Evolutionary conservation across 2,888 invertebrate species (phyloP), one percentile per base, ranked within the genome.

Genomic region (Autographa gamma): DNA sequence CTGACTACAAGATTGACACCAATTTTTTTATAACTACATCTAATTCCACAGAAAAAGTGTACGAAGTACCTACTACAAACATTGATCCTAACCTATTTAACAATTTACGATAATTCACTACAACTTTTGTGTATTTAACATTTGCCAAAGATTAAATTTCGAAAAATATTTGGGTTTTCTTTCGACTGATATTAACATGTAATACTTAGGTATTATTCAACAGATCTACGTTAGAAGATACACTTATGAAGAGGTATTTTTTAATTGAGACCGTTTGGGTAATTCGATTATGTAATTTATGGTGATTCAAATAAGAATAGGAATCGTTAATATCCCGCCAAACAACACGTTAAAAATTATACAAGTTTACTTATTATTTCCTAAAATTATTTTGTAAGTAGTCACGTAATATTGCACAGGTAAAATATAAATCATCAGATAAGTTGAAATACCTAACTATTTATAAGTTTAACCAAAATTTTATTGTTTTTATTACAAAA

Each of bases 151-250:
- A 16, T 14, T 43, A 14, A 16, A 48, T 48, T 48, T 48, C 48
- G 48, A 48, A 48, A 48, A 48, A 48, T 48, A 48, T 48, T 48
- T n/a, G 48, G 48, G n/a, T 48, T 5, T 7, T n/a, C 48, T n/a
- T 48, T n/a, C 43, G 6, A n/a, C n/a, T n/a, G 48, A 4, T 48
- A 48, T 48, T n/a, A 7, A 48, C n/a, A 48, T 48, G n/a, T 48
- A n/a, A 48, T 48, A 48, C n/a, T 48, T 48, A 48, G n/a, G 48
- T 48, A 48, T 43, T 43, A 43, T 48, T 48, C 7, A 48, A 48
- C 48, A 48, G 48, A 48, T n/a, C 48, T 48, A 48, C n/a, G 5
- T 48, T 48, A 48, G 16, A 16, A n/a, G 48, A 48, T 48, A 48
- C n/a, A n/a, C 48, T n/a, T 48, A 7, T 1, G 8, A n/a, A n/a